A percentile compares a stretch with the other conserved stretches of the same genome.
phyloP scores from a whole-genome alignment of 2,113 vertebrate species.

The Limnothrissa miodon region DNA sequence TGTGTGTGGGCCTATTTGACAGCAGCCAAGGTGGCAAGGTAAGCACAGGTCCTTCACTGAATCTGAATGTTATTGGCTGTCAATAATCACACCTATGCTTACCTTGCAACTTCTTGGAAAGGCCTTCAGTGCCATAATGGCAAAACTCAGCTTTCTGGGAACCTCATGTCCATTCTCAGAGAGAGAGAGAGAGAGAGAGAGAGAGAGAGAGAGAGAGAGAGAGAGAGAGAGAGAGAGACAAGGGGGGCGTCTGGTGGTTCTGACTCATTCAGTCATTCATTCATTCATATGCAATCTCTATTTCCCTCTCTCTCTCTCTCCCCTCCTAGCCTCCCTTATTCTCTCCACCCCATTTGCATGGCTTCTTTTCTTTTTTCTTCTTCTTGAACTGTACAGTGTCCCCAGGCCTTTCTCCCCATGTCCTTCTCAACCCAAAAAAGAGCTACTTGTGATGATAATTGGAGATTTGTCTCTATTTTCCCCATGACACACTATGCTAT shows the following conservation, averaged over 20 bases:
- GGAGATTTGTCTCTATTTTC: not conserved
- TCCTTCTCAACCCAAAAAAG: not conserved
- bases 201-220: not conserved
- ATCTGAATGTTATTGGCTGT: too few species aligned
- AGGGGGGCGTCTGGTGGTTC: not conserved
- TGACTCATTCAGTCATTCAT: not conserved
- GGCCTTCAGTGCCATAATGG: too few species aligned
- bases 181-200: too few species aligned
- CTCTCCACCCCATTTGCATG: not conserved
- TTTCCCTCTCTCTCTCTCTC: not conserved
- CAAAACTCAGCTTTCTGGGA: not conserved
- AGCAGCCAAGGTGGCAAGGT: too few species aligned
- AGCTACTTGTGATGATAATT: constrained; percentile 21
- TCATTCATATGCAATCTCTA: not conserved
- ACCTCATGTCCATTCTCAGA: not conserved
- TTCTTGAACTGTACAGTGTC: not conserved
- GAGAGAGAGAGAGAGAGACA: not conserved
- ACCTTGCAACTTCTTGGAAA: too few species aligned
- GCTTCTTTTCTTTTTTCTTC: not conserved
- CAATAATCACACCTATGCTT: too few species aligned
- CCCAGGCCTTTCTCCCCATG: not conserved
- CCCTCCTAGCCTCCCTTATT: not conserved
- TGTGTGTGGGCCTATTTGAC: too few species aligned
- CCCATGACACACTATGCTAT: not conserved
- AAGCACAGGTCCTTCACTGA: too few species aligned